Evolutionary conservation across 2,797 vertebrate genomes (phyloP), one percentile per base, ranked within the genome.

Genomic region (Arrhamphus sclerolepis): DNA sequence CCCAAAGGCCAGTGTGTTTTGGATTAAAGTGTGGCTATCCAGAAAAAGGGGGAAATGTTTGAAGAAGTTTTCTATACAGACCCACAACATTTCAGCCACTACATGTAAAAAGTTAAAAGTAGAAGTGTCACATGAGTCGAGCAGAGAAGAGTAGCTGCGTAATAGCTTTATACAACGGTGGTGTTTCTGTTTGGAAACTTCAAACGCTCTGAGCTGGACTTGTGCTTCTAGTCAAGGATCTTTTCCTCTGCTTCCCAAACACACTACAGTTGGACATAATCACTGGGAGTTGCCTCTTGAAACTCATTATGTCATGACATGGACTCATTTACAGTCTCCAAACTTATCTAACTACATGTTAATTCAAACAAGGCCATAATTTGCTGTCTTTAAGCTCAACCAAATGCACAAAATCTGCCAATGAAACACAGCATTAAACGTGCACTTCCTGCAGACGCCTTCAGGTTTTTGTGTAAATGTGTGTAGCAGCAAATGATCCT

Each of bases 281-380:
- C 46, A 75, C 64, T 71, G 88, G 85, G 87, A 85, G 83, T 84
- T 80, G 67, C 65, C 80, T 72, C 49, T 66, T 61, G 47, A 52
- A 66, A 64, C 28, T 62, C 70, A 82, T 78, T 82, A 62, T 77
- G 63, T 67, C 51, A 64, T 50, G 48, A 62, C 67, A 66, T 50
- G 9, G 34, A 70, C 70, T 83, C 65, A 74, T 84, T 83, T 76
- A 58, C 61, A 51, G 55, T 48, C 58, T 66, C 56, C 54, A 63
- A 46, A 74, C 46, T 17, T 46, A 13, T 66, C 40, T 54, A 67
- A 78, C 54, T 61, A 18, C 51, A 75, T 19, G 56, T 65, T 64
- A 59, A 77, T 75, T 72, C 55, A 74, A 72, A 72, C 62, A 54
- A 63, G 42, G 50, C 46, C 2, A 53, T 57, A 75, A 58, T 80